Conservation (phyloP, 2,113 vertebrate species). For the Corythoichthys haematopterus region DNA sequence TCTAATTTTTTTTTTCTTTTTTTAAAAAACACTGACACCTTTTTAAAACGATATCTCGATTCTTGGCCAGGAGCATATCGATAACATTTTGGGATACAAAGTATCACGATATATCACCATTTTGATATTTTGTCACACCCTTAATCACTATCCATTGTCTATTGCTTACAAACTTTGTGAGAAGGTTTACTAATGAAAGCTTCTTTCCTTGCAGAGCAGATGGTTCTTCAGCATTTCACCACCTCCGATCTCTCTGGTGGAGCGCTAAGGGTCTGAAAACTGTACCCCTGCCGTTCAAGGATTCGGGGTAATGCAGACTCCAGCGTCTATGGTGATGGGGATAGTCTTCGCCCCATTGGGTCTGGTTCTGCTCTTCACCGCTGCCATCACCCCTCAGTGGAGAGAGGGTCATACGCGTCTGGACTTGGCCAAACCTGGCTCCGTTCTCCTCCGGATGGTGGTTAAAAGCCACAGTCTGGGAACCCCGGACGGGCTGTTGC, state of each 20-base stretch:
- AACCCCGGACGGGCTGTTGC: slow-evolving; percentile 44
- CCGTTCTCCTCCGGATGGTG: slow-evolving; percentile 25
- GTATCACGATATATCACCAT: too few species aligned
- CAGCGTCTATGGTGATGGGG: slow-evolving; percentile 73
- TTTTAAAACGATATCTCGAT: too few species aligned
- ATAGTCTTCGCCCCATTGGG: slow-evolving; percentile 76
- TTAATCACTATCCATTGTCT: too few species aligned
- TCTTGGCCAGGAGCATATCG: too few species aligned
- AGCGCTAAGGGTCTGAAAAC: not conserved
- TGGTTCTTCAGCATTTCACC: not conserved
- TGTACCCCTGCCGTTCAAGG: not conserved
- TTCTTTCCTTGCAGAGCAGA: not conserved
- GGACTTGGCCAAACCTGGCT: slow-evolving; percentile 30
- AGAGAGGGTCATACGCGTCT: slow-evolving; percentile 68
- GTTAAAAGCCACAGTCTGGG: slow-evolving; percentile 41
- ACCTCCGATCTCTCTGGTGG: not conserved
- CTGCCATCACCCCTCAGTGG: slow-evolving; percentile 78
- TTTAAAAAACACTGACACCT: too few species aligned
- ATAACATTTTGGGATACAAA: too few species aligned
- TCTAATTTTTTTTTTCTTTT: too few species aligned
- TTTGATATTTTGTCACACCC: too few species aligned
- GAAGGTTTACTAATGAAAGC: not conserved
- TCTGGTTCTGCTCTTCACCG: slow-evolving; percentile 73
- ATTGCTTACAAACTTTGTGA: not conserved
- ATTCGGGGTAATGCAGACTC: slow-evolving; percentile 65